Percentiles rank a stretch among this genome's conserved stretches.
Evolutionary conservation across 2,113 vertebrate species (phyloP).

Genomic region (Chiloscyllium plagiosum): DNA sequence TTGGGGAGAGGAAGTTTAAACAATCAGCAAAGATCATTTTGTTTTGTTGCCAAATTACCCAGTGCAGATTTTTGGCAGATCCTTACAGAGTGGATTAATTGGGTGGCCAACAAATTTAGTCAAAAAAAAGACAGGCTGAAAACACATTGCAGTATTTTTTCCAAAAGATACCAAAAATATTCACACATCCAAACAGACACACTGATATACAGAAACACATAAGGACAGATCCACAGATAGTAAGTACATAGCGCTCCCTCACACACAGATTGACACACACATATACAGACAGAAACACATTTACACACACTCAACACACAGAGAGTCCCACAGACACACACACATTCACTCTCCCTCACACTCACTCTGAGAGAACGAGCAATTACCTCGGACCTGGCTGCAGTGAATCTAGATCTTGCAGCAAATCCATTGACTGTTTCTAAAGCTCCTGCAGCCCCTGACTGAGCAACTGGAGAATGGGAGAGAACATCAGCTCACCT

Average conservation of each 20-base stretch:
- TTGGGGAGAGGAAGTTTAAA: not conserved
- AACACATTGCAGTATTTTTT: not conserved
- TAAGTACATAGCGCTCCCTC: too few species aligned
- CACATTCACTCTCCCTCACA: not conserved
- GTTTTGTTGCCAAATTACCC: not conserved
- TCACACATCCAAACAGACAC: not conserved
- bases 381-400: not conserved
- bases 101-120: not conserved
- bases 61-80: not conserved
- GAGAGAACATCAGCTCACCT: not conserved
- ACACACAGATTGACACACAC: not conserved
- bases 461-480: not conserved
- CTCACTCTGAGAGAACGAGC: too few species aligned
- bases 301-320: not conserved
- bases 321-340: not conserved
- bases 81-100: not conserved
- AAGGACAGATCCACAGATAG: not conserved
- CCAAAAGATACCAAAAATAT: not conserved
- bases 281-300: not conserved
- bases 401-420: not conserved
- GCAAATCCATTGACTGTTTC: not conserved
- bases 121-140: not conserved
- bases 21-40: not conserved
- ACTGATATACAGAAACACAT: not conserved
- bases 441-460: not conserved